These are phyloP conservation scores for Dromococcyx pavoninus DNA, from an alignment of 2,797 vertebrate genomes.

Conservation along the genomic window DNA sequence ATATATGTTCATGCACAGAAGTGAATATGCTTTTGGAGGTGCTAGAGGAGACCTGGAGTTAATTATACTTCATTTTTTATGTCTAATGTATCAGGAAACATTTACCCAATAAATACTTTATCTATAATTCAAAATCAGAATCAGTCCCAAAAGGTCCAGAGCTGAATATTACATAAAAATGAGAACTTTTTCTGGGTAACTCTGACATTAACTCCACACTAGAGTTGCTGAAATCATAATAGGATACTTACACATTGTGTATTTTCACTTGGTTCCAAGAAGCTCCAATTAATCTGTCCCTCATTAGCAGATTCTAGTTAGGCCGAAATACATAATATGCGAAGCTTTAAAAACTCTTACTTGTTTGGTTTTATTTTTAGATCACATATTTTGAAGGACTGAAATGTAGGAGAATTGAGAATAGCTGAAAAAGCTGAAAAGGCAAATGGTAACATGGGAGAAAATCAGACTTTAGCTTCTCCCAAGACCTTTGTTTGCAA, in stretches of 20 bases:
- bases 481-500: background rate
- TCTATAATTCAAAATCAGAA: background rate
- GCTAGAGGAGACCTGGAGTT: background rate
- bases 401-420: background rate
- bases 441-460: accelerated
- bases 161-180: background rate
- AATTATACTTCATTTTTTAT: background rate
- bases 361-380: background rate
- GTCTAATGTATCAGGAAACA: background rate
- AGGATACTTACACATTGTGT: background rate
- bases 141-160: background rate
- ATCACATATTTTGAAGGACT: background rate
- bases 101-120: background rate
- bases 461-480: background rate
- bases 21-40: background rate
- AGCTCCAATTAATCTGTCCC: background rate
- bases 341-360: background rate
- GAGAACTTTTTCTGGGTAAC: background rate
- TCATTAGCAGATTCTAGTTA: background rate
- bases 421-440: background rate
- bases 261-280: background rate
- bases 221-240: background rate
- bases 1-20: background rate
- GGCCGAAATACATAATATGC: background rate
- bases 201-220: background rate